Conservation (phyloP, 2,797 vertebrate species). For the Pipistrellus pipistrellus region DNA sequence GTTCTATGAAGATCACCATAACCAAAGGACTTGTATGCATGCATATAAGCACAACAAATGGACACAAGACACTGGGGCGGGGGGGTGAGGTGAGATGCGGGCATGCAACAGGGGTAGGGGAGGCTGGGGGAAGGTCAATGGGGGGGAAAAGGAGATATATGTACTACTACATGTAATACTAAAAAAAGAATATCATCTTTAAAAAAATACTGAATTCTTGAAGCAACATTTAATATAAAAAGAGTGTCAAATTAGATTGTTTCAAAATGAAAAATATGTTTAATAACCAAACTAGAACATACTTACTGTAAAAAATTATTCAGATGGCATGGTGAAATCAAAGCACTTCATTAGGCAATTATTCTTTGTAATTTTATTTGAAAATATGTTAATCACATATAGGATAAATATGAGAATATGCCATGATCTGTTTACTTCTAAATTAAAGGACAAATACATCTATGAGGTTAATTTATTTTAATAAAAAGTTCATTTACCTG, state of each 20-base stretch:
- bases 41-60: neutral
- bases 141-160: too few relatives aligned
- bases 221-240: neutral
- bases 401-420: neutral
- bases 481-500: conserved; percentile 89
- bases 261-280: conserved; percentile 30
- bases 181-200: conserved; percentile 1
- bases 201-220: neutral
- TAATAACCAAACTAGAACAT: neutral
- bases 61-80: too few relatives aligned
- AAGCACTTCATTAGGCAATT: conserved; percentile 1
- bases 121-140: too few relatives aligned
- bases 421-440: neutral
- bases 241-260: neutral
- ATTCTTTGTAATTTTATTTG: neutral
- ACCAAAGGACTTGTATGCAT: too few relatives aligned
- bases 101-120: too few relatives aligned
- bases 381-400: neutral
- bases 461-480: conserved; percentile 6
- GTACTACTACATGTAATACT: too few relatives aligned
- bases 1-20: neutral
- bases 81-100: too few relatives aligned
- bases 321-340: neutral
- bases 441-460: neutral
- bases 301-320: neutral